Evolutionary conservation across 2,888 invertebrate genomes (phyloP), one percentile per base, ranked within the genome.

Genomic region (Limnephilus lunatus): DNA sequence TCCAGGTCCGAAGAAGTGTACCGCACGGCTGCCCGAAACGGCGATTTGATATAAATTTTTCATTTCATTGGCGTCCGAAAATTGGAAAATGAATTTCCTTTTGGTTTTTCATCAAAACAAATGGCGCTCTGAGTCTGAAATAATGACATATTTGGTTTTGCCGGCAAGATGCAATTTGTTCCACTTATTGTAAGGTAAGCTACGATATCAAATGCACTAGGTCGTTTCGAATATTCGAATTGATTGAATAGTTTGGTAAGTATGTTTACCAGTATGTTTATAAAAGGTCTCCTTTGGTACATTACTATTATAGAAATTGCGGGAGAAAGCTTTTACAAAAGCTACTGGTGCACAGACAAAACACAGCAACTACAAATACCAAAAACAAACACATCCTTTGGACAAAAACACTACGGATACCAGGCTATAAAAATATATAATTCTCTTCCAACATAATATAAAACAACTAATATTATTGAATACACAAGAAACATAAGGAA

Each of bases 21-120:
- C 25, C 90, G 90, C 82, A 53, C 44, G 90, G 39, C 53, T 31
- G 90, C 90, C 82, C 90, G 30, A 82, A 82, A 90, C 48, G 90
- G 48, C 90, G 48, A 90, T 90, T 90, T 90, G 83, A 90, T 90
- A 90, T 90, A 83, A 90, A 90, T 90, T 83, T 90, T 90, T 90
- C 90, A 90, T 90, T 89, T 89, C 89, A 89, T 89, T 89, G 81
- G n/a, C 81, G 89, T 81, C 81, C 30, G 81, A 81, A 89, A 89
- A 89, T 89, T 89, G 89, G 89, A 87, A 87, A 87, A 87, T 87
- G 87, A n/a, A 53, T 39, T 80, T 35, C 39, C 39, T 19, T 12
- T 80, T 80, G 31, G 30, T 53, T 81, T 89, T 44, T 39, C 89
- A 81, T 81, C 89, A 89, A n/a, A 89, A 87, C 87, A 31, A 68